Base-by-base conservation (phyloP, 64 coral and sea anemone genomes). In the Pocillopora verrucosa region DNA sequence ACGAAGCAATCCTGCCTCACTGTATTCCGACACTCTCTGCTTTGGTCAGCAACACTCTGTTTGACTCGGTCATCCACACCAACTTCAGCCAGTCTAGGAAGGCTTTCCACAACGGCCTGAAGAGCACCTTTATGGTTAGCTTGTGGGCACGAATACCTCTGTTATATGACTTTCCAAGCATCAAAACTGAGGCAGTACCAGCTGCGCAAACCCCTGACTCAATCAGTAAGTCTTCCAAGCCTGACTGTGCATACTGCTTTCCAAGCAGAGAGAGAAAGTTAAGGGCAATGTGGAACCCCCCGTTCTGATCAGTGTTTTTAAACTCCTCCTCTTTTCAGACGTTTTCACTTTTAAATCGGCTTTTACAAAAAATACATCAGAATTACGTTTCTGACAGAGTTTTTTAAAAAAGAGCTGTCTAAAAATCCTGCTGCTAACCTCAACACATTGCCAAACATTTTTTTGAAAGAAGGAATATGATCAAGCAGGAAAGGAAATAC, bases 201-300 rank as follows among this genome's bases (percentile, higher is more conserved):
- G 85, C 91, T 37, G 85, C 91, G 65, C 88, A 93, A 34, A 88
- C 91, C 30, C 86, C 77, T 17, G 84, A 88, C 60, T 93, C 85
- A 58, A 93, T 93, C 3, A 93, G 57, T 58, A 93, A 86, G 38
- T 93, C 85, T 74, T 93, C 91, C 15, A 93, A 72, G n/a, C n/a
- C n/a, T n/a, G n/a, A n/a, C n/a, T n/a, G n/a, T n/a, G n/a, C n/a
- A n/a, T n/a, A n/a, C n/a, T n/a, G n/a, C n/a, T n/a, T n/a, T n/a
- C n/a, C n/a, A n/a, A n/a, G n/a, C n/a, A n/a, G n/a, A n/a, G n/a
- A 22, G 1, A 93, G 74, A 41, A 59, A 92, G 77, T 92, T 88
- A 5, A 88, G 58, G 0, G 91, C 90, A 13, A 91, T 91, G 65
- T 86, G 90, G 30, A 77, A 86, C 11, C 90, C 80, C 90, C 80